Conservation (phyloP, 1,140 invertebrate genomes). For the Pogonognathellus flavescens region DNA sequence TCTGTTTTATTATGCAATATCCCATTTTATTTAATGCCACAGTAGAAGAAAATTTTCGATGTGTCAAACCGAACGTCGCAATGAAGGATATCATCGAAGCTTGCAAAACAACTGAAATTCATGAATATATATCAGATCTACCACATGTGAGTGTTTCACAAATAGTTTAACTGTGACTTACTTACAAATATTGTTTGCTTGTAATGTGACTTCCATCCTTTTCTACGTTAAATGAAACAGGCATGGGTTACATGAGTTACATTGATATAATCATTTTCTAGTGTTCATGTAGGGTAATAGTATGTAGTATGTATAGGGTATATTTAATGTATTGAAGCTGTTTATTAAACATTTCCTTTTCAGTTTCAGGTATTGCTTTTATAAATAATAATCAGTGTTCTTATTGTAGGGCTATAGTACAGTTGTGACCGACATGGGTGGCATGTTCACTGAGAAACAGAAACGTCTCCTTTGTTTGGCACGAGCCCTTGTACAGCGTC, state of each 20-base stretch:
- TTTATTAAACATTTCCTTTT: too few relatives aligned
- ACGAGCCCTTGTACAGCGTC: conserved; percentile 26
- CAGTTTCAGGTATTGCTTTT: too few relatives aligned
- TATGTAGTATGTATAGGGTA: too few relatives aligned
- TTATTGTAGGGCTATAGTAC: conserved; percentile 54
- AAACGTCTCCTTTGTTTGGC: conserved; percentile 50
- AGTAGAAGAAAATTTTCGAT: conserved; percentile 70
- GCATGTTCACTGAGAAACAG: conserved; percentile 15
- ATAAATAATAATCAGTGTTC: too few relatives aligned
- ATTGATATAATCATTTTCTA: too few relatives aligned
- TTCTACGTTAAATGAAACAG: too few relatives aligned
- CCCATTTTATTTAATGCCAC: conserved; percentile 70
- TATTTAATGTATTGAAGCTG: too few relatives aligned
- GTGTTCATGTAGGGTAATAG: too few relatives aligned
- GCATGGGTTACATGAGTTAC: too few relatives aligned
- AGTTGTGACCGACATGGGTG: background rate
- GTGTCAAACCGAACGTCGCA: conserved; percentile 68
- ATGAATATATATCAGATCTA: conserved; percentile 78
- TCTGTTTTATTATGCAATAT: conserved; percentile 84
- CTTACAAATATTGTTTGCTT: too few relatives aligned
- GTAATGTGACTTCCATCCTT: too few relatives aligned
- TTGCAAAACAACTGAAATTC: conserved; percentile 80
- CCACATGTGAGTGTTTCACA: conserved; percentile 73
- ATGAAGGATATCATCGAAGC: conserved; percentile 73
- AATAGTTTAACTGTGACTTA: too few relatives aligned